Percentiles rank a stretch among this genome's conserved stretches.
These are phyloP conservation scores for Trematocara marginatum DNA, from an alignment of 2,113 vertebrate species.

Conservation along the genomic window DNA sequence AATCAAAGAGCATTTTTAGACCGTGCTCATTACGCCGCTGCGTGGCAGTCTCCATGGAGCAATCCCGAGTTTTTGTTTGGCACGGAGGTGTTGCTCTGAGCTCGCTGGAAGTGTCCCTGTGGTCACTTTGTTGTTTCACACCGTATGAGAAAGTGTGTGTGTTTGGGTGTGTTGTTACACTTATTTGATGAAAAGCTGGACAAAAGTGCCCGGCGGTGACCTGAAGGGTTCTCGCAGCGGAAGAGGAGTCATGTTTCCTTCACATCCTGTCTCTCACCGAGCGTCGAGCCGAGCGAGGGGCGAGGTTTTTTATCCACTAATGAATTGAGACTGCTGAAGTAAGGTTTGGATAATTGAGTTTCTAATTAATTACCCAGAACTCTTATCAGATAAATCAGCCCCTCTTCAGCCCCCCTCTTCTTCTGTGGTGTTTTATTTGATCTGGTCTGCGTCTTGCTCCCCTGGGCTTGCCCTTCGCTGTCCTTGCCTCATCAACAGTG, in stretches of 20 bases:
- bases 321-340: conserved; percentile 92
- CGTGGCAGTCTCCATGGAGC: not conserved
- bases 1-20: conserved; percentile 46
- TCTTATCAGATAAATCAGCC: conserved; percentile 90
- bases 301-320: conserved; percentile 76
- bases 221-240: not conserved
- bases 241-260: not conserved
- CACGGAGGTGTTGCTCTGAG: conserved; percentile 3
- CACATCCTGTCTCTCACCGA: not conserved
- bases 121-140: conserved; percentile 32
- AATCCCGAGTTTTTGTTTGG: not conserved
- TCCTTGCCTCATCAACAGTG: conserved; percentile 82
- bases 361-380: conserved; percentile 98
- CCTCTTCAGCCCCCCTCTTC: conserved; percentile 73
- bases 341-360: conserved; percentile 98
- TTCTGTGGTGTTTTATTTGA: conserved; percentile 58
- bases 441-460: conserved; percentile 54
- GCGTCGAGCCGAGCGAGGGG: not conserved
- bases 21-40: conserved; percentile 6
- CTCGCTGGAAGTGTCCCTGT: not conserved
- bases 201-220: not conserved
- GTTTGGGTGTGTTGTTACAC: not conserved
- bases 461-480: conserved; percentile 85
- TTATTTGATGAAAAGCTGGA: not conserved
- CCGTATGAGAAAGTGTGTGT: not conserved